Percentiles rank a stretch among this genome's conserved stretches.
Conservation (phyloP, 1,140 invertebrate genomes). For the Atta colombica region DNA sequence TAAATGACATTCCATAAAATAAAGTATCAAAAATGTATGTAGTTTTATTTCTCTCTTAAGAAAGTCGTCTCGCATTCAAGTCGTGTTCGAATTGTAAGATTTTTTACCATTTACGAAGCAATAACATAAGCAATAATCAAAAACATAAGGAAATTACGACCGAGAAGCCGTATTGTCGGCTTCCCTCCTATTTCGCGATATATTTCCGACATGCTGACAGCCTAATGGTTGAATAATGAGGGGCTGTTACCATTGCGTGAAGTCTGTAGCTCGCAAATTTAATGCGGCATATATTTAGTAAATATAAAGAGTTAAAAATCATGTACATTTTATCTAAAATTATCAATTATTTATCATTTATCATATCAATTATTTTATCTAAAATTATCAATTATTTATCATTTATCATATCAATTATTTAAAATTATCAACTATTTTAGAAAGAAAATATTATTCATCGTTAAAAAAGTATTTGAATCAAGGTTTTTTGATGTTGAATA, state of each 20-base stretch:
- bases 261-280: conserved; percentile 5
- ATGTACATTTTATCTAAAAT: not conserved
- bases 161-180: not conserved
- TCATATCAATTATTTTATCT: not conserved
- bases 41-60: not conserved
- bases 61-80: not conserved
- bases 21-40: not conserved
- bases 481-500: too few species aligned
- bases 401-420: too few species aligned
- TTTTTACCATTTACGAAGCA: not conserved
- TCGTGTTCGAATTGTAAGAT: not conserved
- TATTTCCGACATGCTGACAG: conserved; percentile 44
- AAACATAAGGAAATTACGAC: conserved; percentile 20
- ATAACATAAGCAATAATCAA: not conserved
- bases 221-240: conserved; percentile 47
- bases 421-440: too few species aligned
- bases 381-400: too few species aligned
- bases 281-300: not conserved
- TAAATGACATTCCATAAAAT: conserved; percentile 27
- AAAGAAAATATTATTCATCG: too few species aligned
- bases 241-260: conserved; percentile 18
- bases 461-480: too few species aligned
- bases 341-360: too few species aligned
- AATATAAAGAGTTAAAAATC: not conserved
- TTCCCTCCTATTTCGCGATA: conserved; percentile 16